Percentiles rank a stretch among this genome's conserved stretches.
These are phyloP conservation scores for Tiphia femorata DNA, from an alignment of 2,888 invertebrate species.

Conservation along the genomic window DNA sequence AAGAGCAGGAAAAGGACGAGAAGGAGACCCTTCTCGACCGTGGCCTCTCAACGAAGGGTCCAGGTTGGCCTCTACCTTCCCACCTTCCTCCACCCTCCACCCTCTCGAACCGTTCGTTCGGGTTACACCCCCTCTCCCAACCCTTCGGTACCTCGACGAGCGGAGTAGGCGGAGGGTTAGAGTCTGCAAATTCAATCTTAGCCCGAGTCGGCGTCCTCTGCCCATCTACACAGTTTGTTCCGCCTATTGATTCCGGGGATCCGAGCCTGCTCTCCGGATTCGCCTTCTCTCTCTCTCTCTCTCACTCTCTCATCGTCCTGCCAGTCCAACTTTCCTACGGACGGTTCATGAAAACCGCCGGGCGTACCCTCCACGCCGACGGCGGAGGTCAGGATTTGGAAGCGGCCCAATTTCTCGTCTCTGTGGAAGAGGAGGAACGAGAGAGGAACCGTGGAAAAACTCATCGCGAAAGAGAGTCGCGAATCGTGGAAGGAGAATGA, in stretches of 20 bases:
- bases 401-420: conserved; percentile 32
- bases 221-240: conserved; percentile 58
- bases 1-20: too few species aligned
- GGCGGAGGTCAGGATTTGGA: conserved; percentile 31
- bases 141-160: too few species aligned
- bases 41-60: conserved; percentile 1
- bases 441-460: too few species aligned
- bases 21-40: too few species aligned
- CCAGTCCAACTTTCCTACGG: conserved; percentile 3
- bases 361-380: too few species aligned
- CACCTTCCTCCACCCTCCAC: conserved; percentile 19
- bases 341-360: too few species aligned
- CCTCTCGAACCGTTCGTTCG: conserved; percentile 3
- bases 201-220: conserved; percentile 52
- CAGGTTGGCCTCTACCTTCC: background rate
- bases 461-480: too few species aligned
- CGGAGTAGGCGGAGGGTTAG: too few species aligned
- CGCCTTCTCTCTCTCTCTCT: background rate
- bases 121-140: conserved; percentile 25
- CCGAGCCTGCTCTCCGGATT: conserved; percentile 32
- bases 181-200: conserved; percentile 61
- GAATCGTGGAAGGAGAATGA: too few species aligned
- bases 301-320: conserved; percentile 1
- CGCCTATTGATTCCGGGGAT: conserved; percentile 57
- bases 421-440: background rate